Evolutionary conservation across 1,140 invertebrate species (phyloP), one percentile per base, ranked within the genome.

Genomic region (Heterodera schachtii): DNA sequence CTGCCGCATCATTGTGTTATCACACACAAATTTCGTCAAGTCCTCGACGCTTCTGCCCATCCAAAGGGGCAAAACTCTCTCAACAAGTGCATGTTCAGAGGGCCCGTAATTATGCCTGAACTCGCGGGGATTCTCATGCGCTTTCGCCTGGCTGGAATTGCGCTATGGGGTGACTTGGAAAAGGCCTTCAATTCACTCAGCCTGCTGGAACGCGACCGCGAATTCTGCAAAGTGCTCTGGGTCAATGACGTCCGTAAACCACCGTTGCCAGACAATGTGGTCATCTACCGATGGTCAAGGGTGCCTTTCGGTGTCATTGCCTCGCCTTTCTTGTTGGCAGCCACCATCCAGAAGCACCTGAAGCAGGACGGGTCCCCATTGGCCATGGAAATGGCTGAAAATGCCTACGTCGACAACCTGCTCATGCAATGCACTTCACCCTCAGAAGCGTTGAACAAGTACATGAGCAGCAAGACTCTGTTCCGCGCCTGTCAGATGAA

Each of bases 1-100:
- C 41, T 81, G 3, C 80, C 80, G 3, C 80, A 81, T 31, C 77
- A 80, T 5, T 41, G 73, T 4, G 80, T 81, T 3, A 5, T 81
- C 21, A 75, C 41, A 8, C 41, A 89, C 2, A 90, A 91, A 82
- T 71, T 89, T 0, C 83, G 91, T 1, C 83, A 88, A 19, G 90
- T 91, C 3, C 90, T 90, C 71, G 90, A 91, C 83, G 90, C 86
- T 0, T 89, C 87, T 16, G 86, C 83, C 8, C 83, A 90, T 79
- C 69, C 82, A 0, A 78, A 64, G 47, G 52, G 52, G 8, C 84
- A 83, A 49, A 43, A 49, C 9, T 88, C 86, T 8, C 76, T 91
- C 69, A 91, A 91, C 78, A 87, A 91, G 70, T 82, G 66, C 57
- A 43, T 90, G 6, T 87, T 81, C 47, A 75, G 44, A 7, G 85